Evolutionary conservation across 2,797 vertebrate species (phyloP).

Genomic region (Syndactyla subalaris): DNA sequence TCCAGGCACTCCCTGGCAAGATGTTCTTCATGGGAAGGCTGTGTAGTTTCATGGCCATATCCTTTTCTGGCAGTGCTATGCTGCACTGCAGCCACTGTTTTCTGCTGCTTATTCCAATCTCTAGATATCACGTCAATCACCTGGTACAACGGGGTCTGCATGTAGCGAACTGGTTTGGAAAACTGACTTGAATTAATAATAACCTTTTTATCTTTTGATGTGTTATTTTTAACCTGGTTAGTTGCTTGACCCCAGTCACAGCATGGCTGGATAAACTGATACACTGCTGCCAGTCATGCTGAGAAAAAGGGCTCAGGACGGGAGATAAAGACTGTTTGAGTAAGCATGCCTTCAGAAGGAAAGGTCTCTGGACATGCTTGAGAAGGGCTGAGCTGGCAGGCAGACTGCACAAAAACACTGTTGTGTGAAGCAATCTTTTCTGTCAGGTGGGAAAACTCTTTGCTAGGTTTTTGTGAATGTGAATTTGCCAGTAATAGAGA

Average conservation of each 20-base stretch:
- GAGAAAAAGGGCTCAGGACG: not conserved
- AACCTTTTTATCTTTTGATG: not conserved
- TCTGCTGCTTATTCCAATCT: not conserved
- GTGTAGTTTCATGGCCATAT: not conserved
- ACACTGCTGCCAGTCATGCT: not conserved
- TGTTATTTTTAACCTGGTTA: not conserved
- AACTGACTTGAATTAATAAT: not conserved
- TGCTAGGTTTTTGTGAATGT: not conserved
- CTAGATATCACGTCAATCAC: not conserved
- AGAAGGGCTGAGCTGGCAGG: not conserved
- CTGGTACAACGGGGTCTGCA: not conserved
- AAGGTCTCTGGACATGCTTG: not conserved
- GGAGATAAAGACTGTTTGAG: not conserved
- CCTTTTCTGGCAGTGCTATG: not conserved
- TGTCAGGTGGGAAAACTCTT: not conserved
- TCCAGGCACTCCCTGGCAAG: not conserved
- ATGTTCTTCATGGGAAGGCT: not conserved
- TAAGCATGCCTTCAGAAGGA: not conserved
- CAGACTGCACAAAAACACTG: not conserved
- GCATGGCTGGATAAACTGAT: not conserved
- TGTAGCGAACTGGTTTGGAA: not conserved
- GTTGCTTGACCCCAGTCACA: not conserved
- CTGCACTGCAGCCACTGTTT: not conserved
- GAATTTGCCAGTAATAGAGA: not conserved
- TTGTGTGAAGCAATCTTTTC: not conserved